Evolutionary conservation across 2,113 vertebrate species (phyloP).

Genomic region (Eulacestoma nigropectus): DNA sequence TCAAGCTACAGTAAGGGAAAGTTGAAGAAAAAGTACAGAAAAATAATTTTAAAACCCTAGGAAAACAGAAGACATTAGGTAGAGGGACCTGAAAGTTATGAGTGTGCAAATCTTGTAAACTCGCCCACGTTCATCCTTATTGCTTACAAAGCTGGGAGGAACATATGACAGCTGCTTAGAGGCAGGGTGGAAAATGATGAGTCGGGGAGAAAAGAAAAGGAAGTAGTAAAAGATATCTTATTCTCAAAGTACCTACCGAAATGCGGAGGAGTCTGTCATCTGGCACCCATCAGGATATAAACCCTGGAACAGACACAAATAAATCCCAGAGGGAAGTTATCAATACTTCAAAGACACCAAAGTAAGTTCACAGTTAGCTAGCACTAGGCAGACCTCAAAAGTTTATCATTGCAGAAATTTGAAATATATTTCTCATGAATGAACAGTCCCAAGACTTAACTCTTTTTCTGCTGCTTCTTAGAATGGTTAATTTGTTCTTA

Average conservation of each 20-base stretch:
- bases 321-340: conserved; percentile 24
- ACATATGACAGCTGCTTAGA: conserved; percentile 42
- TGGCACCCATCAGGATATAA: conserved; percentile 34
- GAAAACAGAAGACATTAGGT: background rate
- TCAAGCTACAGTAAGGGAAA: background rate
- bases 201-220: background rate
- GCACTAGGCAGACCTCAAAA: background rate
- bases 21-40: background rate
- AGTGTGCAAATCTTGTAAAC: conserved; percentile 1
- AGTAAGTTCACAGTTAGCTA: background rate
- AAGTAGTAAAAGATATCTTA: conserved; percentile 27
- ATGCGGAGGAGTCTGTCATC: conserved; percentile 38
- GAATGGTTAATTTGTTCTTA: background rate
- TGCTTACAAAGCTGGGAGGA: conserved; percentile 22
- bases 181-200: conserved; percentile 21
- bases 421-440: background rate
- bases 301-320: conserved; percentile 18
- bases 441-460: background rate
- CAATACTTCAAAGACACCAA: conserved; percentile 37
- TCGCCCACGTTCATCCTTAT: background rate
- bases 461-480: background rate
- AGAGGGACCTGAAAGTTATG: conserved; percentile 2
- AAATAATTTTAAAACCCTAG: background rate
- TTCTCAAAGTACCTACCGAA: conserved; percentile 15
- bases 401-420: background rate